Evolutionary conservation across 2,113 vertebrate species (phyloP), one percentile per base, ranked within the genome.

Genomic region (Struthio camelus): DNA sequence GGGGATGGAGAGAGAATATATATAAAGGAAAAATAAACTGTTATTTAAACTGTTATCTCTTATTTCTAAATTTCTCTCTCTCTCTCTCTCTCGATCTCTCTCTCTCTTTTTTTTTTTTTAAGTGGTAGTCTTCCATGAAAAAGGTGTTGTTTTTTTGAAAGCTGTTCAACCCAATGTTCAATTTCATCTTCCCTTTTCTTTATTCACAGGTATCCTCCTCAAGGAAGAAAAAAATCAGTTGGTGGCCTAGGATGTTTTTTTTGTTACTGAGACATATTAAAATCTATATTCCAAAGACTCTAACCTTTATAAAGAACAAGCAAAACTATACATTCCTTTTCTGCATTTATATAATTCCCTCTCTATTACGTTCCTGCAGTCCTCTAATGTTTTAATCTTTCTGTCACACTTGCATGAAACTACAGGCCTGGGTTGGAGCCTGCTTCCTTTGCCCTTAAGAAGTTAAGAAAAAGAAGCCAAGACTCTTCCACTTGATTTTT

Each of bases 121-220:
- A n/a, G 18, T 32, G 4, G 19, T 65, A 86, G 32, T 64, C 8
- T 25, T 44, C 12, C 50, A 80, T 58, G 32, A n/a, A 92, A 95
- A 96, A 59, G 73, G 32, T 53, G 23, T 87, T 94, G 72, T 46
- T 92, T 95, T 75, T 88, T n/a, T 36, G 51, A 82, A 90, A 87
- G 18, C n/a, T 91, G 38, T 80, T 48, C 87, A 44, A 50, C 28
- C 50, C 51, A 28, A 91, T 4, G 24, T 85, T 85, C 88, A 94
- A 90, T 94, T 97, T 97, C 81, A 83, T 93, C 71, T 91, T 96
- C 91, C 71, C 59, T 96, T 92, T 82, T 59, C 85, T 80, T 96
- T 44, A 87, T 94, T 96, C 89, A 71, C 36, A 51, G 17, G 3
- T 72, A 67, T 40, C 80, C 27, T 89, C 42, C 34, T 78, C 66